phyloP scores from a whole-genome alignment of 2,888 invertebrate species.

The Archips xylosteana region DNA sequence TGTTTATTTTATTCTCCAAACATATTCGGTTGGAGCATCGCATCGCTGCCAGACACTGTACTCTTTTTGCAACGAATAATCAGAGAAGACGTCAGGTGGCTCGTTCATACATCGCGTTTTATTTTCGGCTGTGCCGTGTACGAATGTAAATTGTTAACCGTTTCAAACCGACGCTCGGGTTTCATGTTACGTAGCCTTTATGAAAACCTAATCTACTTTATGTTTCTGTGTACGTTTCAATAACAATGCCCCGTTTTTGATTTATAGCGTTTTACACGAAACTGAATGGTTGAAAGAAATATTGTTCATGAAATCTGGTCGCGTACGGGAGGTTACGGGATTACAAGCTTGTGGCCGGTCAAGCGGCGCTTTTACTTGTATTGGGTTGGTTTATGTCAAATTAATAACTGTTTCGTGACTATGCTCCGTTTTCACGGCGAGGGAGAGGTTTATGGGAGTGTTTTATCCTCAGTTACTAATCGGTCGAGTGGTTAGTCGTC shows the following conservation, averaged over 20 bases:
- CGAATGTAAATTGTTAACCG: slow-evolving; percentile 40
- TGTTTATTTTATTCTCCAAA: slow-evolving; percentile 67
- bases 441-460: slow-evolving; percentile 76
- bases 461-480: slow-evolving; percentile 51
- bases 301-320: slow-evolving; percentile 58
- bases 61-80: slow-evolving; percentile 53
- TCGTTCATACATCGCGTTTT: slow-evolving; percentile 49
- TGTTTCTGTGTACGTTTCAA: slow-evolving; percentile 50
- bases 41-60: slow-evolving; percentile 50
- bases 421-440: slow-evolving; percentile 72
- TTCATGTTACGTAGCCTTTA: slow-evolving; percentile 49
- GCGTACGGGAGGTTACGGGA: slow-evolving; percentile 68
- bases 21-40: slow-evolving; percentile 50
- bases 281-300: slow-evolving; percentile 45
- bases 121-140: slow-evolving; percentile 33
- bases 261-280: slow-evolving; percentile 54
- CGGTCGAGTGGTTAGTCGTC: slow-evolving; percentile 22
- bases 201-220: slow-evolving; percentile 44
- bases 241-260: slow-evolving; percentile 47
- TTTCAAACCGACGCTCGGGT: slow-evolving; percentile 50
- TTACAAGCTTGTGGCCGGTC: slow-evolving; percentile 50
- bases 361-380: slow-evolving; percentile 46
- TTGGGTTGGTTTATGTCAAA: slow-evolving; percentile 50
- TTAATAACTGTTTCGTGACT: slow-evolving; percentile 79
- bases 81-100: slow-evolving; percentile 48